These are phyloP conservation scores for Urocyon cinereoargenteus DNA, from an alignment of 2,797 vertebrate genomes.

Conservation along the genomic window DNA sequence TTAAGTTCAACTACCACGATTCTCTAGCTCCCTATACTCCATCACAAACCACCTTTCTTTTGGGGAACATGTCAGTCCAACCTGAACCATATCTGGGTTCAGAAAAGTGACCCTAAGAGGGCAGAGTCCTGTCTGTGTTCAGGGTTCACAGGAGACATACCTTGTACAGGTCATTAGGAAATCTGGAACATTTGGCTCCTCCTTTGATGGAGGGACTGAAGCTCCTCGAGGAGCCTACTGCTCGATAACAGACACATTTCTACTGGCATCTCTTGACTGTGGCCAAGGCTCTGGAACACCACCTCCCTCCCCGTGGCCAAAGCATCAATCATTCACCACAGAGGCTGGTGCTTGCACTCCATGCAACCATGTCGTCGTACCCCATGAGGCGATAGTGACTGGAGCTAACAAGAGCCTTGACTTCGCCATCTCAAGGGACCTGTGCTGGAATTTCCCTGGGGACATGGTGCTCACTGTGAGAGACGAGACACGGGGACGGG, in stretches of 20 bases:
- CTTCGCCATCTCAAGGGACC: conserved; percentile 88
- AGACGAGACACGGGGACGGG: conserved; percentile 63
- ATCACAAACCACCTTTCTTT: background rate
- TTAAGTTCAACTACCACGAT: background rate
- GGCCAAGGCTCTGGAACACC: background rate
- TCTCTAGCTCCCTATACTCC: background rate
- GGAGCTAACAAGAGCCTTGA: conserved; percentile 95
- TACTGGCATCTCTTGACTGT: background rate
- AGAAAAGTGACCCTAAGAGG: background rate
- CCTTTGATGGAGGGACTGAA: background rate
- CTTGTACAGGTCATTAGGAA: background rate
- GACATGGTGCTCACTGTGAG: conserved; percentile 92
- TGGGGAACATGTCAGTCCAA: background rate
- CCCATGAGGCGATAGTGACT: conserved; percentile 92
- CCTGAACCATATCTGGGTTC: background rate
- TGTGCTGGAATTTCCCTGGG: conserved; percentile 91
- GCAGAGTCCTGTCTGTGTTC: background rate
- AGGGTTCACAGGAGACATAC: too few relatives aligned
- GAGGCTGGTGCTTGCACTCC: background rate
- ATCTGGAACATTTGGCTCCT: background rate
- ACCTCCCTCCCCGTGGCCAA: background rate
- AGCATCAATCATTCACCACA: background rate
- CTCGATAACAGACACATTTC: background rate
- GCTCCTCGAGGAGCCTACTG: background rate
- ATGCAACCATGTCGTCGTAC: conserved; percentile 85